These are phyloP conservation scores for Pheosia gnoma DNA, from an alignment of 2,888 invertebrate genomes.

Conservation along the genomic window DNA sequence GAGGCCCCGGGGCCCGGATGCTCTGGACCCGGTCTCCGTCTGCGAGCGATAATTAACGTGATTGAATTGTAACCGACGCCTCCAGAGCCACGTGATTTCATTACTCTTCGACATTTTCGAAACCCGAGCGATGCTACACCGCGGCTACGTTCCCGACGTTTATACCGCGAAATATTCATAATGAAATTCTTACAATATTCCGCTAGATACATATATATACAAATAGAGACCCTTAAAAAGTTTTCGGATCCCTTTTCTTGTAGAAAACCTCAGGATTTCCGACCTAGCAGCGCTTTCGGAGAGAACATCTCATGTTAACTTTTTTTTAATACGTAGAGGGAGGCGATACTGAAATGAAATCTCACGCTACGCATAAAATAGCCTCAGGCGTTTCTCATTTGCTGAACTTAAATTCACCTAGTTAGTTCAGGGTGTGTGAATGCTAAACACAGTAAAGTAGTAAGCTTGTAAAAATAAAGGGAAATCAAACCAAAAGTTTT, in stretches of 20 bases:
- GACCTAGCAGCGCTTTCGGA: neutral
- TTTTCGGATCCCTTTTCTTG: neutral
- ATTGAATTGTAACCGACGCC: conserved; percentile 70
- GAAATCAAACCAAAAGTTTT: too few species aligned
- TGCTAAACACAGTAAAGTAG: neutral
- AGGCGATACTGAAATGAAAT: neutral
- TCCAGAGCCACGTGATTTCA: conserved; percentile 71
- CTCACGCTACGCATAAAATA: neutral
- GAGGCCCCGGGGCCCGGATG: conserved; percentile 26
- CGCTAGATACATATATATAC: neutral
- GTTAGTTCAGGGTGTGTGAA: neutral
- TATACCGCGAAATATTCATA: too few species aligned
- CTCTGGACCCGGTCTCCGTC: conserved; percentile 40
- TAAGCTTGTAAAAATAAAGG: neutral
- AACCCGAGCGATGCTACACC: conserved; percentile 14
- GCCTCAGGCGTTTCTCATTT: conserved; percentile 1
- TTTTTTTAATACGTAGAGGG: neutral
- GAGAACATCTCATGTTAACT: neutral
- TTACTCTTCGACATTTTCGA: conserved; percentile 67
- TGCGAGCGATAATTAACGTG: conserved; percentile 66
- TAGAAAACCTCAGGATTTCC: conserved; percentile 1
- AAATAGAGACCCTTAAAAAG: neutral
- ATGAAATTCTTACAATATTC: neutral
- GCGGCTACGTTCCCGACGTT: neutral
- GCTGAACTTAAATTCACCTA: neutral